These are phyloP conservation scores for Neodiprion pinetum DNA, from an alignment of 1,140 invertebrate species.

Conservation along the genomic window DNA sequence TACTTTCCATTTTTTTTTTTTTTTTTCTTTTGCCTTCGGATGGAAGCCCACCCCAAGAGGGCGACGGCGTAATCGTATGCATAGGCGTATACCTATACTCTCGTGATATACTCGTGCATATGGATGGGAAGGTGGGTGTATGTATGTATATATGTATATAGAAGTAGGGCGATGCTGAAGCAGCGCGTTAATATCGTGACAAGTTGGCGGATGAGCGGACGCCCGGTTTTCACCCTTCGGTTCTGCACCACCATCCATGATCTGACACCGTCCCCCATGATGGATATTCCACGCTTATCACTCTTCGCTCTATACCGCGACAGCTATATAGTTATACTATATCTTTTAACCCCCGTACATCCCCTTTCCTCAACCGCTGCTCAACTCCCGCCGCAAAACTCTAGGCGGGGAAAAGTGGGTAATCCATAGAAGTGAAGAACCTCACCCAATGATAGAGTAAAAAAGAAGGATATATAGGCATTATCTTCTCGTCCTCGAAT, in stretches of 20 bases:
- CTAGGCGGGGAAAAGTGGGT: background rate
- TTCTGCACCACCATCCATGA: slow-evolving; percentile 20
- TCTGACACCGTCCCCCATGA: slow-evolving; percentile 33
- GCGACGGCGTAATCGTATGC: too few species aligned
- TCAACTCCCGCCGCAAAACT: slow-evolving; percentile 18
- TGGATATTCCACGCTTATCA: slow-evolving; percentile 46
- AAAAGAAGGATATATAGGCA: background rate
- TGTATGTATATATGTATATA: background rate
- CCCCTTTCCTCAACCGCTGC: slow-evolving; percentile 27
- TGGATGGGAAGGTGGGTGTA: too few species aligned
- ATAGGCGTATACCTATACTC: too few species aligned
- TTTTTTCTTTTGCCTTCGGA: background rate
- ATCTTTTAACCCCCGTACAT: background rate
- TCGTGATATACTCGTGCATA: too few species aligned
- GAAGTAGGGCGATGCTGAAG: slow-evolving; percentile 20
- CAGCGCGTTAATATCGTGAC: slow-evolving; percentile 39
- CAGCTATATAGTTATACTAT: background rate
- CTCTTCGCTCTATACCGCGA: background rate
- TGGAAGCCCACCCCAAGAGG: too few species aligned
- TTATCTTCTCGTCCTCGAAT: background rate
- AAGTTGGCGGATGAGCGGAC: slow-evolving; percentile 34
- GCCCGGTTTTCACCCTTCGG: slow-evolving; percentile 31
- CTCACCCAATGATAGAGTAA: slow-evolving; percentile 17
- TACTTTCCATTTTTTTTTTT: background rate
- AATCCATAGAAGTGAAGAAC: slow-evolving; percentile 30